Percentiles rank a stretch among this genome's conserved stretches.
Evolutionary conservation across 2,888 invertebrate species (phyloP).

Genomic region (Ecliptopera silaceata): DNA sequence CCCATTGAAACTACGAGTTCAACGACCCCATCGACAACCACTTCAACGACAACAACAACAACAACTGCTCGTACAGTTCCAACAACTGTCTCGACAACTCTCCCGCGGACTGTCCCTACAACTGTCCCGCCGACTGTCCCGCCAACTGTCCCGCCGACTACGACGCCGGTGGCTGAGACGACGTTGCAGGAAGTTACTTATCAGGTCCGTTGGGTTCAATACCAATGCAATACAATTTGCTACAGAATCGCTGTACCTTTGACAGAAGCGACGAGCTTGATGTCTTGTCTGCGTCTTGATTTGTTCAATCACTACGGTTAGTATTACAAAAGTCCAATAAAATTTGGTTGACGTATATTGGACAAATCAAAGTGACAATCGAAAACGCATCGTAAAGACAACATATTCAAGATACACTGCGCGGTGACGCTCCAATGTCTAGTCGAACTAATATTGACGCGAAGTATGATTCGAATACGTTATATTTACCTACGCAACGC

Average conservation of each 20-base stretch:
- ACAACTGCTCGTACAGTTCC: constrained; percentile 51
- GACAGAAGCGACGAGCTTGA: too few relatives aligned
- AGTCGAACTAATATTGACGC: too few relatives aligned
- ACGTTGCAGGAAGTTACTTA: constrained; percentile 65
- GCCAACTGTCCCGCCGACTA: constrained; percentile 24
- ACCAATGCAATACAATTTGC: not conserved
- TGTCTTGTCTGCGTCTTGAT: too few relatives aligned
- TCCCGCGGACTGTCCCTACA: constrained; percentile 28
- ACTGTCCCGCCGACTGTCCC: not conserved
- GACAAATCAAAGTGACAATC: too few relatives aligned
- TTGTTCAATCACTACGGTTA: too few relatives aligned
- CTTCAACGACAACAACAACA: constrained; percentile 43
- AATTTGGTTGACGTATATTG: too few relatives aligned
- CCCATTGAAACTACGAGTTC: constrained; percentile 44
- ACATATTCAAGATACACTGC: too few relatives aligned
- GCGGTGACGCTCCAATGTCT: too few relatives aligned
- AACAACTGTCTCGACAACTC: constrained; percentile 48
- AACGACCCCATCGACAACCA: constrained; percentile 36
- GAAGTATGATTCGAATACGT: too few relatives aligned
- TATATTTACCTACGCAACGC: too few relatives aligned
- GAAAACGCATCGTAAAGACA: too few relatives aligned
- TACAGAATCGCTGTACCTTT: not conserved
- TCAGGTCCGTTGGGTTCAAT: constrained; percentile 54
- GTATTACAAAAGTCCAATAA: too few relatives aligned
- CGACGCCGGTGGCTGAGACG: constrained; percentile 58